Evolutionary conservation across 1,140 invertebrate genomes (phyloP).

Genomic region (Stegodyphus mimosarum): DNA sequence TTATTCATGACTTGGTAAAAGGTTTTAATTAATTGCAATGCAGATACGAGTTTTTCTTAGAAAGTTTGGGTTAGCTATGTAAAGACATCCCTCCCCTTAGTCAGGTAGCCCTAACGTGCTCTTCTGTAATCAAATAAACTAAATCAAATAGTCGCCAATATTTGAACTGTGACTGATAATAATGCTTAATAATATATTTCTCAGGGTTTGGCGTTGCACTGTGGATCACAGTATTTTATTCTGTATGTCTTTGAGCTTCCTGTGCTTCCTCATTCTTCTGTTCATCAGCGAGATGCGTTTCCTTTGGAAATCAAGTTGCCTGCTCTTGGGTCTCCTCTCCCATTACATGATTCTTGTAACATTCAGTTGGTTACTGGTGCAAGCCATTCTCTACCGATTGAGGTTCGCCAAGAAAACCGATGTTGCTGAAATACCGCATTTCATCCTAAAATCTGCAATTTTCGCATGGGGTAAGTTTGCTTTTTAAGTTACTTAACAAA

Average conservation of each 20-base stretch:
- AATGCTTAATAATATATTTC: neutral
- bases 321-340: neutral
- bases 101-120: too few relatives aligned
- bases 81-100: too few relatives aligned
- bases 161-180: too few relatives aligned
- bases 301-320: neutral
- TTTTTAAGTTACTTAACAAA: too few relatives aligned
- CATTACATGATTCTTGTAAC: conserved; percentile 21
- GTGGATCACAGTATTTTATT: conserved; percentile 39
- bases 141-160: too few relatives aligned
- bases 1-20: too few relatives aligned
- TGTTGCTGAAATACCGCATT: conserved; percentile 30
- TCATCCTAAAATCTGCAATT: neutral
- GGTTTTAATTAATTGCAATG: too few relatives aligned
- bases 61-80: too few relatives aligned
- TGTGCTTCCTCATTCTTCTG: conserved; percentile 18
- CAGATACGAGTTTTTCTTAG: too few relatives aligned
- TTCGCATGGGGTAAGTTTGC: conserved; percentile 14
- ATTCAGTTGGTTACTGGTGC: conserved; percentile 21
- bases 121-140: too few relatives aligned
- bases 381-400: conserved; percentile 14
- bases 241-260: conserved; percentile 20
- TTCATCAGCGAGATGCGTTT: conserved; percentile 32
- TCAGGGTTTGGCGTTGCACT: conserved; percentile 26
- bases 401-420: conserved; percentile 47